Percentiles rank a stretch among this genome's conserved stretches.
Conservation (phyloP, 2,797 vertebrate species). For the Benthosema pterotum region DNA sequence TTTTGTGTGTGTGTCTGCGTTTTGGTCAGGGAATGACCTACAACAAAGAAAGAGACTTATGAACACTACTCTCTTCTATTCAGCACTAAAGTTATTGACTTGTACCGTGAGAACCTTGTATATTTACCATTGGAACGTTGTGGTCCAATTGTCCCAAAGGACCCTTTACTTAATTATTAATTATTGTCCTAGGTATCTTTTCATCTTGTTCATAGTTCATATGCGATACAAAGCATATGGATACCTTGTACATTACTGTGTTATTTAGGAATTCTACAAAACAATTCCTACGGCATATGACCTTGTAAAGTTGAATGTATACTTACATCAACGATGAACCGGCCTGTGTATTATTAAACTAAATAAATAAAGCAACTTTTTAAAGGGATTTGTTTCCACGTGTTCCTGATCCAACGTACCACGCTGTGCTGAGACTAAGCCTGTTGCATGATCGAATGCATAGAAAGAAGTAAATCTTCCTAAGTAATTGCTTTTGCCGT, state of each 20-base stretch:
- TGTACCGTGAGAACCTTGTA: slow-evolving; percentile 21
- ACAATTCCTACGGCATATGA: slow-evolving; percentile 50
- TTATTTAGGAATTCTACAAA: slow-evolving; percentile 57
- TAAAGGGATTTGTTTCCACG: slow-evolving; percentile 3
- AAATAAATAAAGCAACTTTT: slow-evolving; percentile 65
- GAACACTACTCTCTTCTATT: slow-evolving; percentile 52
- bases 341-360: slow-evolving; percentile 66
- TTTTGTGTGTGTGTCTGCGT: slow-evolving; percentile 21
- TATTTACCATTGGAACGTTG: slow-evolving; percentile 38
- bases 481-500: slow-evolving; percentile 4
- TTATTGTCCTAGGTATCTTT: slow-evolving; percentile 38
- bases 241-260: slow-evolving; percentile 65
- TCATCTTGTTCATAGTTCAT: slow-evolving; percentile 34
- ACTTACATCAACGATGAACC: slow-evolving; percentile 59
- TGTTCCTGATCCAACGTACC: slow-evolving; percentile 9
- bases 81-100: slow-evolving; percentile 28
- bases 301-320: slow-evolving; percentile 71
- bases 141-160: slow-evolving; percentile 36
- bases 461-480: slow-evolving; percentile 16
- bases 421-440: slow-evolving; percentile 13
- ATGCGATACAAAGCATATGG: slow-evolving; percentile 44
- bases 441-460: slow-evolving; percentile 19
- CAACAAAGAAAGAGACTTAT: slow-evolving; percentile 22
- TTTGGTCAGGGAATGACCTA: slow-evolving; percentile 45
- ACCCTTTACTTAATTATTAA: slow-evolving; percentile 43